These are phyloP conservation scores for Formicarius rufipectus DNA, from an alignment of 2,113 vertebrate species.

Conservation along the genomic window DNA sequence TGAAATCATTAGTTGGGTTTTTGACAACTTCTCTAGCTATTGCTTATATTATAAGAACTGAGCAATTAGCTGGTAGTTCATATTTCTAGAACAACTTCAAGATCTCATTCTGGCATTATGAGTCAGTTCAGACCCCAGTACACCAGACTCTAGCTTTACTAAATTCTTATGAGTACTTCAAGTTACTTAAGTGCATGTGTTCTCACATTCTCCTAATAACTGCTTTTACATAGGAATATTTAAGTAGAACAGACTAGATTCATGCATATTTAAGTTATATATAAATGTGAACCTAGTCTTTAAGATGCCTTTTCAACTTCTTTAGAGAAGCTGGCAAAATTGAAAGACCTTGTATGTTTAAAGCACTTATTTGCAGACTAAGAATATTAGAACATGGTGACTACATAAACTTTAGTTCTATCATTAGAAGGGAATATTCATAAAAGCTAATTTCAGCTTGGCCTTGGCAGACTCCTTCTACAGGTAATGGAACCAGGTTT, in stretches of 20 bases:
- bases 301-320: background rate
- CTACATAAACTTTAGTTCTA: rapidly evolving
- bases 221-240: background rate
- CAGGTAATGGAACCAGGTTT: background rate
- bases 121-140: background rate
- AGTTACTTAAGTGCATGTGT: background rate
- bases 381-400: background rate
- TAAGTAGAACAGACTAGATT: background rate
- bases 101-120: background rate
- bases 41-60: background rate
- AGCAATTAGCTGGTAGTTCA: background rate
- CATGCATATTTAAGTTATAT: background rate
- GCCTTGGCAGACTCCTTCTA: background rate
- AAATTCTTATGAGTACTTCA: background rate
- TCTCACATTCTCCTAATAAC: background rate
- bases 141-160: background rate
- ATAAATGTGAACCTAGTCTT: background rate
- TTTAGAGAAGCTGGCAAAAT: background rate
- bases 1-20: background rate
- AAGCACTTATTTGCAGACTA: background rate
- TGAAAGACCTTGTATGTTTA: background rate
- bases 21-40: background rate
- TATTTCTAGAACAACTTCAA: background rate
- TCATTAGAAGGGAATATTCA: background rate
- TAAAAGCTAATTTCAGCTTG: background rate